Conservation (phyloP, 2,797 vertebrate genomes). For the Rhinichthys osculus region DNA sequence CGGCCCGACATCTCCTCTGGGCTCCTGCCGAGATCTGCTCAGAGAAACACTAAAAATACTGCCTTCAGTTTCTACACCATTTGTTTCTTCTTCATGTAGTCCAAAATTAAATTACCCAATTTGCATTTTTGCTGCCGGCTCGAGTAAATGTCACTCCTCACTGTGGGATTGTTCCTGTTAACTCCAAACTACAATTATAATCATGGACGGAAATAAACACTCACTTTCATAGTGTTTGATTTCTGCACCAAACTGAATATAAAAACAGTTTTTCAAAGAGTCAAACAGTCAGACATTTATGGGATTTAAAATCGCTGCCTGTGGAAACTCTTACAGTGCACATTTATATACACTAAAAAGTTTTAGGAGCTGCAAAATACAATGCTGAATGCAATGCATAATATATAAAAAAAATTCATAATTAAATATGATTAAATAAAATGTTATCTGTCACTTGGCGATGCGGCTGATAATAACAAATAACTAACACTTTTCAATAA, state of each 20-base stretch:
- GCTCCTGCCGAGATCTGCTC: background rate
- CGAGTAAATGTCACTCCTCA: conserved; percentile 36
- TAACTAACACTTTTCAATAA: too few relatives aligned
- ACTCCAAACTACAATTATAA: background rate
- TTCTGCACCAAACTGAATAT: background rate
- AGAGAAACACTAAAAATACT: conserved; percentile 22
- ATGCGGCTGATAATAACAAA: too few relatives aligned
- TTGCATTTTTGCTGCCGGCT: conserved; percentile 5
- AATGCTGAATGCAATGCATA: background rate
- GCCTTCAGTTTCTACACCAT: background rate
- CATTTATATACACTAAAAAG: background rate
- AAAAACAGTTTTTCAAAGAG: background rate
- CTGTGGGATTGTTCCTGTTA: background rate
- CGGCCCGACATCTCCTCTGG: background rate
- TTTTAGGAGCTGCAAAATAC: background rate
- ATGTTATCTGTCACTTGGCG: too few relatives aligned
- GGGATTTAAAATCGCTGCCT: background rate
- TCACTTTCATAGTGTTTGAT: background rate
- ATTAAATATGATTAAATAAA: too few relatives aligned
- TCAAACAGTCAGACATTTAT: background rate
- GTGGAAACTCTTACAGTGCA: background rate
- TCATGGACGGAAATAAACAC: conserved; percentile 7
- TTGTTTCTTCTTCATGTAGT: background rate
- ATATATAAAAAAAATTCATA: too few relatives aligned
- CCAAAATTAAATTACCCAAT: conserved; percentile 7